Evolutionary conservation across 1,140 invertebrate genomes (phyloP), one percentile per base, ranked within the genome.

Genomic region (Luehdorfia chinensis): DNA sequence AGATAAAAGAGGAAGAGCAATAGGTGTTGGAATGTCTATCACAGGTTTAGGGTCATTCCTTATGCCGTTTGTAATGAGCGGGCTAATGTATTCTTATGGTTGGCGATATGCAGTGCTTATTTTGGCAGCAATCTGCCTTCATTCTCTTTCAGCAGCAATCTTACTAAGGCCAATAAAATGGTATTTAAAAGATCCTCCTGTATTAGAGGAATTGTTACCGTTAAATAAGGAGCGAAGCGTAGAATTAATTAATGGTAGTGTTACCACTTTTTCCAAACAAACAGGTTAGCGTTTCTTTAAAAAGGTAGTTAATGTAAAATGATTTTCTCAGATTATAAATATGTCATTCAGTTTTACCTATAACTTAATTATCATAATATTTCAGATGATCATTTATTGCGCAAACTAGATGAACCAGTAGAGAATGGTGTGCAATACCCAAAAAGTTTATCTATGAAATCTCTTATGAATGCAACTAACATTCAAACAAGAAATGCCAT

Each of bases 81-180:
- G 62, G 1, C 59, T 89, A 8, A 81, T 90, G 59, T 75, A 83
- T 27, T 55, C 60, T 0, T 90, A 85, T 47, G 88, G 87, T 2
- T 86, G 85, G 51, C 64, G 87, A 59, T 89, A 89, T 9, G 87
- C 89, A 2, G 77, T 90, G 19, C 59, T 90, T 1, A 87, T 90
- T 43, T 63, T 90, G n/a, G 79, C 87, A 12, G 89, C 84, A 4
- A 58, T 91, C 19, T 77, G 87, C n/a, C 77, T 90, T 2, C 88
- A 91, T 56, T 88, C 88, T 2, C 58, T 90, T 2, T 66, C 86
- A 43, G 89, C 83, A 8, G 84, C 88, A 5, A 75, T 88, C 41
- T 68, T 91, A 34, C 67, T 91, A 4, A 89, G 90, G 64, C 90
- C 90, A 14, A 86, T 88, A 5, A 88, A 88, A 59, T 89, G 85